These are phyloP conservation scores for Chrysocyon brachyurus DNA, from an alignment of 2,797 vertebrate genomes.

Conservation along the genomic window DNA sequence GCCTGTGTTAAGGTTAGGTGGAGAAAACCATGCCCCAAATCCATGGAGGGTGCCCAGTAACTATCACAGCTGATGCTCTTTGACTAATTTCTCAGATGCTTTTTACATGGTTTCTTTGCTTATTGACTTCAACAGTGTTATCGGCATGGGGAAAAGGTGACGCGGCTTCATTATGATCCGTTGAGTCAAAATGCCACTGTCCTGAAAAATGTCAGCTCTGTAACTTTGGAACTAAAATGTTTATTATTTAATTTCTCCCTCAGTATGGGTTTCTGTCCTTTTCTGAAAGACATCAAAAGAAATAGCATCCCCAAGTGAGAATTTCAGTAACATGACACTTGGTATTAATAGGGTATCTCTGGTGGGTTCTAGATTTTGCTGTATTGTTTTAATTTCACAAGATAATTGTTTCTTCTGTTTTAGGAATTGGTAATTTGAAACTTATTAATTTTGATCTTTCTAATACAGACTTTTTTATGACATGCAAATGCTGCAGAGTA, in stretches of 20 bases:
- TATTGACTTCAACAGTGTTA: not conserved
- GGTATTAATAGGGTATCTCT: not conserved
- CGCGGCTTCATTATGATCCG: not conserved
- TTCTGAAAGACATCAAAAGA: conserved; percentile 26
- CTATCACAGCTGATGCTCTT: not conserved
- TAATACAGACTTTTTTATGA: not conserved
- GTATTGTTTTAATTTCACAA: not conserved
- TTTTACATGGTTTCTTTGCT: conserved; percentile 23
- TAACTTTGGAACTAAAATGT: not conserved
- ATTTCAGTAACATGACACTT: not conserved
- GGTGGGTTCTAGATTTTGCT: not conserved
- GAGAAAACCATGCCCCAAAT: not conserved
- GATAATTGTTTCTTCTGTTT: not conserved
- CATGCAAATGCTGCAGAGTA: not conserved
- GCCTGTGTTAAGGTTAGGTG: not conserved
- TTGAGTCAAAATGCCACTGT: not conserved
- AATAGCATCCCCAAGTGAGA: not conserved
- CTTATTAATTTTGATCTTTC: conserved; percentile 50
- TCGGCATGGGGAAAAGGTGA: not conserved
- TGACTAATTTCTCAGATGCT: not conserved
- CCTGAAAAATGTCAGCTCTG: not conserved
- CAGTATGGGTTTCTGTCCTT: conserved; percentile 52
- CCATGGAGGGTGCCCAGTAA: not conserved
- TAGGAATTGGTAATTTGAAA: conserved; percentile 2
- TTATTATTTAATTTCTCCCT: conserved; percentile 36